phyloP scores from a whole-genome alignment of 2,888 invertebrate species.

The Quadriops clusia region DNA sequence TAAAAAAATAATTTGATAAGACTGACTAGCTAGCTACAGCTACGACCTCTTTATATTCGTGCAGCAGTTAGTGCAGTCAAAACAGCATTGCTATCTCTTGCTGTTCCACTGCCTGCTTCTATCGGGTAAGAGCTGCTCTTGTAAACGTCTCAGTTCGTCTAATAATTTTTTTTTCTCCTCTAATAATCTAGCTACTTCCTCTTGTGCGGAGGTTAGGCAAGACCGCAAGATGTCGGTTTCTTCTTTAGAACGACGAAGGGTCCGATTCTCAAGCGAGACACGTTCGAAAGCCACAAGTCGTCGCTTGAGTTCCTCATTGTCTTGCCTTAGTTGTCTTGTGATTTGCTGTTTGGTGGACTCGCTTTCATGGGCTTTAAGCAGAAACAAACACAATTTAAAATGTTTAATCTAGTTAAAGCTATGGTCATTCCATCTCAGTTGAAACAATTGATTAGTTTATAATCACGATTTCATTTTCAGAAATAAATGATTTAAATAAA shows the following conservation, averaged over 20 bases:
- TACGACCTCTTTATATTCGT: slow-evolving; percentile 25
- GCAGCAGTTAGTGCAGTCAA: slow-evolving; percentile 58
- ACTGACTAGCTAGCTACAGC: slow-evolving; percentile 21
- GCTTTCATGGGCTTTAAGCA: slow-evolving; percentile 8
- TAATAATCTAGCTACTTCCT: slow-evolving; percentile 56
- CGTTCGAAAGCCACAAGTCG: slow-evolving; percentile 47
- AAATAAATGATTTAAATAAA: no score
- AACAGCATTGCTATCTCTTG: slow-evolving; percentile 59
- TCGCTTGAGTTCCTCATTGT: slow-evolving; percentile 52
- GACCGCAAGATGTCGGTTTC: slow-evolving; percentile 50
- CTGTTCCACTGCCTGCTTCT: slow-evolving; percentile 39
- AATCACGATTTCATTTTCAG: no score
- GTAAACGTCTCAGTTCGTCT: slow-evolving; percentile 56
- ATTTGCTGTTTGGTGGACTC: slow-evolving; percentile 34
- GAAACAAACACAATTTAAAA: no score
- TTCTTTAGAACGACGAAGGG: slow-evolving; percentile 40
- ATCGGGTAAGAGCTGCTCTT: slow-evolving; percentile 40
- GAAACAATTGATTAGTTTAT: no score
- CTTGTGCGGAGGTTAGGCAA: slow-evolving; percentile 56
- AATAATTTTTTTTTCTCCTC: slow-evolving; percentile 63
- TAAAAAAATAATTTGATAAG: slow-evolving; percentile 11
- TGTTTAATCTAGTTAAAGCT: no score
- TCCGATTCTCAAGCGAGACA: slow-evolving; percentile 47
- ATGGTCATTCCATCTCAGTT: no score
- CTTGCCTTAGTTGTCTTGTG: slow-evolving; percentile 43